Conservation (phyloP, 1,140 invertebrate species). For the Geopemphigus sp. region DNA sequence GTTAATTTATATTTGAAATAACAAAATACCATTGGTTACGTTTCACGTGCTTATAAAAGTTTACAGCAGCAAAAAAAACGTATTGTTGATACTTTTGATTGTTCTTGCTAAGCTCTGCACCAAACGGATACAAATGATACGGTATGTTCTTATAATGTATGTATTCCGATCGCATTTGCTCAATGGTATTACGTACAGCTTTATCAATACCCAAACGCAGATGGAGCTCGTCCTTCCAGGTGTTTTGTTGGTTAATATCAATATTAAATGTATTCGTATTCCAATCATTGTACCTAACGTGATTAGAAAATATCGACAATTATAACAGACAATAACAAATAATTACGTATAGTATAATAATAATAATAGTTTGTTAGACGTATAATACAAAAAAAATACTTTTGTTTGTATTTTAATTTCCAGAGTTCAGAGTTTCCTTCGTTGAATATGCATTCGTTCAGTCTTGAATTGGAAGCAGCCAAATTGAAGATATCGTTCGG, state of each 20-base stretch:
- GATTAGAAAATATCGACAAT: neutral
- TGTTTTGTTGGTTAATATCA: conserved; percentile 14
- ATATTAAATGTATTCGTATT: neutral
- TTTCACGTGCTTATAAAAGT: conserved; percentile 14
- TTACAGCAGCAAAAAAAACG: neutral
- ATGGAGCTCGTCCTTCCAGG: conserved; percentile 4
- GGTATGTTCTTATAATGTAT: neutral
- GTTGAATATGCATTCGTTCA: neutral
- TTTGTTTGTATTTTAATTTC: conserved; percentile 31
- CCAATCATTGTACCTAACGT: neutral
- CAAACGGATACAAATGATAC: conserved; percentile 31
- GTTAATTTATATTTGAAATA: neutral
- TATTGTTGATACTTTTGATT: conserved; percentile 19
- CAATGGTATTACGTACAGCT: neutral
- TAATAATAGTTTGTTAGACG: too few species aligned
- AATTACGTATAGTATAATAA: too few species aligned
- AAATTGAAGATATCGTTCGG: neutral
- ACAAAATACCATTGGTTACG: conserved; percentile 9
- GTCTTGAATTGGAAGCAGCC: neutral
- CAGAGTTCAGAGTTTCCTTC: conserved; percentile 6
- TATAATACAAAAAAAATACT: neutral
- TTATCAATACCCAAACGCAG: neutral
- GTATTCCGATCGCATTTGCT: neutral
- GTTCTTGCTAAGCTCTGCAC: neutral
- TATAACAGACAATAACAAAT: too few species aligned